These are phyloP conservation scores for Tricholauxania praeusta DNA, from an alignment of 2,888 invertebrate species.

Conservation along the genomic window DNA sequence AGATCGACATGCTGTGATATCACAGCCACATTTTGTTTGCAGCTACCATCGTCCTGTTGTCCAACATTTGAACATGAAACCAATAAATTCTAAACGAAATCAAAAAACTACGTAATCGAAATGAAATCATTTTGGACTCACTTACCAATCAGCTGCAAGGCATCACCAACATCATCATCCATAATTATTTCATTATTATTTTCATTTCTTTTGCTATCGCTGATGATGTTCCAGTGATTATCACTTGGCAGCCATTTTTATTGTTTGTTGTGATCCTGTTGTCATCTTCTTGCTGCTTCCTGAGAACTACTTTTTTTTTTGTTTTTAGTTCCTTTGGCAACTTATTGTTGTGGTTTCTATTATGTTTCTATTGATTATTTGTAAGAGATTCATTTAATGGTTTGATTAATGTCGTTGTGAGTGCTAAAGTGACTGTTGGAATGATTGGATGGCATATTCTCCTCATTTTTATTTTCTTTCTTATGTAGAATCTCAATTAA, in stretches of 20 bases:
- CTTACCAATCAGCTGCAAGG: conserved; percentile 16
- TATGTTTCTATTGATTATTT: conserved; percentile 11
- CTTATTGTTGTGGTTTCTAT: background rate
- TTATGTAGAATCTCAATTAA: too few relatives aligned
- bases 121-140: conserved; percentile 7
- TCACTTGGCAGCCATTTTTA: conserved; percentile 49
- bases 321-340: conserved; percentile 4
- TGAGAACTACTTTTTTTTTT: background rate
- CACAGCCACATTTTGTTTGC: conserved; percentile 21
- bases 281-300: conserved; percentile 19
- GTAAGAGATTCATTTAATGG: background rate
- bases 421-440: background rate
- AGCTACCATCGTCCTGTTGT: conserved; percentile 27
- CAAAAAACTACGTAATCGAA: background rate
- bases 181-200: conserved; percentile 35
- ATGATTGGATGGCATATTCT: too few relatives aligned
- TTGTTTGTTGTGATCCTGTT: conserved; percentile 48
- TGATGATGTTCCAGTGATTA: conserved; percentile 38
- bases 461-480: too few relatives aligned
- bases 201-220: conserved; percentile 5
- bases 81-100: conserved; percentile 50
- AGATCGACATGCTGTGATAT: conserved; percentile 33
- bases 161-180: background rate
- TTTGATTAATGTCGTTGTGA: conserved; percentile 11
- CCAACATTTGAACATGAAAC: conserved; percentile 46